Evolutionary conservation across 2,113 vertebrate species (phyloP), one percentile per base, ranked within the genome.

Genomic region (Phalacrocorax carbo): DNA sequence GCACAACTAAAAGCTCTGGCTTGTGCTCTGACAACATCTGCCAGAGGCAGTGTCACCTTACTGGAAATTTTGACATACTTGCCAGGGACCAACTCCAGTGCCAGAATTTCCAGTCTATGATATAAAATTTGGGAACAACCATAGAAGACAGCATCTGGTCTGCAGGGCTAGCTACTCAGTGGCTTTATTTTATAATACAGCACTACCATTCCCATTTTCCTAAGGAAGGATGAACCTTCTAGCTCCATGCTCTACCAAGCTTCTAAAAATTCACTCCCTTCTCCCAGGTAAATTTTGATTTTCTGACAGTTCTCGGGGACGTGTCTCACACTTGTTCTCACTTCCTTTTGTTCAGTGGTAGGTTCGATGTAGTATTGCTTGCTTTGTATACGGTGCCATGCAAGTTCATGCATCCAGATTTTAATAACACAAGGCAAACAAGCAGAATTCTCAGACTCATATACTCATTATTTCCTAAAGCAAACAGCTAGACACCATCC

Each of bases 341-440:
- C 22, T 71, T 62, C 21, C 5, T 65, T 75, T 85, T 0, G 0
- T n/a, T 68, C 62, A 61, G 44, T 1, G 2, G 13, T 32, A 42
- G 14, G 7, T 57, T 38, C 13, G 17, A 77, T 13, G 9, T 27
- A 34, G 10, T n/a, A 71, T 34, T 65, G 36, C 9, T 83, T 82
- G 10, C 52, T 38, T 34, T 57, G 12, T 36, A 52, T 9, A 27
- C 4, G 25, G n/a, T 44, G 15, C 52, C 34, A 34, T 29, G 11
- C 17, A 60, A 71, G 26, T 42, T 32, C 49, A 77, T 1, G 6
- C 18, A 78, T 26, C 6, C 61, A 85, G 36, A 62, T 62, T 79
- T 82, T 34, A 62, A 36, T 19, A 79, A 21, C 54, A 40, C 21
- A 66, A 82, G 36, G 27, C 34, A 88, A 90, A 82, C 18, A 71